A percentile compares a stretch with the other conserved stretches of the same genome.
Evolutionary conservation across 1,140 invertebrate genomes (phyloP).

Genomic region (Neomicropteryx cornuta): DNA sequence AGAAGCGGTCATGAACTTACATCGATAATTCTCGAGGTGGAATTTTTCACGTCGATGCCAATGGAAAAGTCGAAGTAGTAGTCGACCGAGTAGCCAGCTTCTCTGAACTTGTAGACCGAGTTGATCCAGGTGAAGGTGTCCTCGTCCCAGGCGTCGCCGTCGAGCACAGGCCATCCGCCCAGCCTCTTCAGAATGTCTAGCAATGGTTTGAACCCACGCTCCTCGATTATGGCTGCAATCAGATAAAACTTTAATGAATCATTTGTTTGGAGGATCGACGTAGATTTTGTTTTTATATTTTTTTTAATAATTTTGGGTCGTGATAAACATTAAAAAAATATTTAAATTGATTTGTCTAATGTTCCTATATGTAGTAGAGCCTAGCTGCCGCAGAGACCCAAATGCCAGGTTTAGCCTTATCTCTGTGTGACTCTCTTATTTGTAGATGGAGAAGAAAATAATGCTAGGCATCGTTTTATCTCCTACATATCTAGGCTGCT

Average conservation of each 20-base stretch:
- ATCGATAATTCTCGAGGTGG: slow-evolving; percentile 72
- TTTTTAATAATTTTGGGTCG: slow-evolving; percentile 19
- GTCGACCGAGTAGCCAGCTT: slow-evolving; percentile 74
- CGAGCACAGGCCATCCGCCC: slow-evolving; percentile 85
- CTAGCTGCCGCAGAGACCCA: no score
- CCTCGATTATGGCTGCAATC: slow-evolving; percentile 56
- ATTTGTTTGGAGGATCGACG: neutral
- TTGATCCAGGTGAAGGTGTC: slow-evolving; percentile 68
- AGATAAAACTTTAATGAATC: slow-evolving; percentile 7
- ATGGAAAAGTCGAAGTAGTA: slow-evolving; percentile 91
- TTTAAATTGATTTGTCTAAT: no score
- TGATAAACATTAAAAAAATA: no score
- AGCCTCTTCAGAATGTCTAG: slow-evolving; percentile 58
- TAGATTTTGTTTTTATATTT: neutral
- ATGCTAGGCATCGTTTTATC: no score
- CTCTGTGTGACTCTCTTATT: no score
- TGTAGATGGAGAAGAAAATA: no score
- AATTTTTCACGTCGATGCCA: slow-evolving; percentile 84
- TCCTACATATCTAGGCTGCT: no score
- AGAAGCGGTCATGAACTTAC: no score
- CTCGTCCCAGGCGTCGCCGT: slow-evolving; percentile 63
- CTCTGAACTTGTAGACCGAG: slow-evolving; percentile 68
- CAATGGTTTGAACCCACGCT: slow-evolving; percentile 58
- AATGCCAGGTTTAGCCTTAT: no score
- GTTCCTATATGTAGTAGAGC: no score